A percentile compares a stretch with the other conserved stretches of the same genome.
Conservation (phyloP, 2,888 invertebrate genomes). For the Xylota segnis region DNA sequence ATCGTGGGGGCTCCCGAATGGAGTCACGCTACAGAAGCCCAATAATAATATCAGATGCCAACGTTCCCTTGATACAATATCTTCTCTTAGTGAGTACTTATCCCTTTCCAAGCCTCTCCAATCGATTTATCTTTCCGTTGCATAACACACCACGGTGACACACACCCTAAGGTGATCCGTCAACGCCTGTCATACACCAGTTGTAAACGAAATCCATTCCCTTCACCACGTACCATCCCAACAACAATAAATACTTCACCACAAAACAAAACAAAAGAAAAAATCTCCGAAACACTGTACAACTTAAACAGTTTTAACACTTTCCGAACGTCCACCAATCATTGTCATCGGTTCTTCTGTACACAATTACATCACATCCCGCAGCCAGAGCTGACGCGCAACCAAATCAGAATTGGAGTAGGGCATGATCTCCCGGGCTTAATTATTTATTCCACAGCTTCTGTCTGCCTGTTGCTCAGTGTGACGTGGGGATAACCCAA, state of each 20-base stretch:
- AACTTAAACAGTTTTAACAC: slow-evolving; percentile 43
- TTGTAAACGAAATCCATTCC: slow-evolving; percentile 15
- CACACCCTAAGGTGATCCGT: slow-evolving; percentile 2
- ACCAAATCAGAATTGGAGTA: slow-evolving; percentile 54
- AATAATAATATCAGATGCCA: too few relatives aligned
- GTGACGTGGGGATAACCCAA: slow-evolving; percentile 48
- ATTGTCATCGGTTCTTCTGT: slow-evolving; percentile 26
- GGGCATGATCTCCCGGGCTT: slow-evolving; percentile 48
- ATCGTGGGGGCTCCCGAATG: too few relatives aligned
- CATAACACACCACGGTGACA: neutral
- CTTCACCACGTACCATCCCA: slow-evolving; percentile 28
- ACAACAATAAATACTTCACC: slow-evolving; percentile 17
- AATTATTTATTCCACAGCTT: slow-evolving; percentile 29
- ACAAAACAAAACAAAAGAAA: neutral
- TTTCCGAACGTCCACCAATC: slow-evolving; percentile 21
- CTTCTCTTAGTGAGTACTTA: neutral
- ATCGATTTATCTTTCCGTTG: slow-evolving; percentile 10
- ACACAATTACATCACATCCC: slow-evolving; percentile 52
- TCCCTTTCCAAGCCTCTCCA: slow-evolving; percentile 5
- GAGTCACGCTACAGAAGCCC: too few relatives aligned
- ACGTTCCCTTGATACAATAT: too few relatives aligned
- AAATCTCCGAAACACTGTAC: neutral
- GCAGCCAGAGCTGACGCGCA: slow-evolving; percentile 4
- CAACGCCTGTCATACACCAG: slow-evolving; percentile 5
- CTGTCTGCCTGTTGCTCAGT: slow-evolving; percentile 4